These are phyloP conservation scores for Eulithis prunata DNA, from an alignment of 2,888 invertebrate genomes.

Conservation along the genomic window DNA sequence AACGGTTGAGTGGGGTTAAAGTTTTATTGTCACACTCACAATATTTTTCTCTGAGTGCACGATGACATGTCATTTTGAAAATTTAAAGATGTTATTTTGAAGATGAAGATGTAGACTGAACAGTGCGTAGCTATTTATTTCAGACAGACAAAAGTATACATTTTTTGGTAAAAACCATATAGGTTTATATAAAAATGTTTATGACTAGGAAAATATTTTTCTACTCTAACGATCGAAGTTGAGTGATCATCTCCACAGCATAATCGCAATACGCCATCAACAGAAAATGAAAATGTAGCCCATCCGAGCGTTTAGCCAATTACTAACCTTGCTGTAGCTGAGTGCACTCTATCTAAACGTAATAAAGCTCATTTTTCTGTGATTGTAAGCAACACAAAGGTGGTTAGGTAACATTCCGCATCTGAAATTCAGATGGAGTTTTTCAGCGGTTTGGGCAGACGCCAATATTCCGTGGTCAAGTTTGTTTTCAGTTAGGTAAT, in stretches of 20 bases:
- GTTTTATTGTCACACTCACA: too few relatives aligned
- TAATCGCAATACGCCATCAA: slow-evolving; percentile 44
- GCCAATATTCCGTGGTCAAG: slow-evolving; percentile 66
- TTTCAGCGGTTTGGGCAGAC: slow-evolving; percentile 59
- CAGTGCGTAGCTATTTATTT: too few relatives aligned
- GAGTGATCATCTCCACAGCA: slow-evolving; percentile 41
- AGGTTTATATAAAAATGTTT: background rate
- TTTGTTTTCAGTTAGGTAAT: slow-evolving; percentile 69
- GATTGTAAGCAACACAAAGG: slow-evolving; percentile 28
- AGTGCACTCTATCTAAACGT: slow-evolving; percentile 7
- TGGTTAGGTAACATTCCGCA: slow-evolving; percentile 58
- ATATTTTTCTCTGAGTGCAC: too few relatives aligned
- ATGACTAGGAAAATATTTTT: background rate
- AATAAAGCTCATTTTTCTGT: slow-evolving; percentile 34
- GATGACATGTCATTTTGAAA: too few relatives aligned
- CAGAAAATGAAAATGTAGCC: slow-evolving; percentile 64
- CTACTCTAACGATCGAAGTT: slow-evolving; percentile 25
- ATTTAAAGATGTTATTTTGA: too few relatives aligned
- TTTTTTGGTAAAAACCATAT: background rate
- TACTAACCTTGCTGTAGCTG: slow-evolving; percentile 40
- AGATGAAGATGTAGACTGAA: too few relatives aligned
- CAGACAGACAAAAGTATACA: too few relatives aligned
- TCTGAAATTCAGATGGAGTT: slow-evolving; percentile 71
- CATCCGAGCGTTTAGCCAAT: slow-evolving; percentile 60
- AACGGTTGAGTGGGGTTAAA: too few relatives aligned